Evolutionary conservation across 2,888 invertebrate species (phyloP).

Genomic region (Dryomyza anilis): DNA sequence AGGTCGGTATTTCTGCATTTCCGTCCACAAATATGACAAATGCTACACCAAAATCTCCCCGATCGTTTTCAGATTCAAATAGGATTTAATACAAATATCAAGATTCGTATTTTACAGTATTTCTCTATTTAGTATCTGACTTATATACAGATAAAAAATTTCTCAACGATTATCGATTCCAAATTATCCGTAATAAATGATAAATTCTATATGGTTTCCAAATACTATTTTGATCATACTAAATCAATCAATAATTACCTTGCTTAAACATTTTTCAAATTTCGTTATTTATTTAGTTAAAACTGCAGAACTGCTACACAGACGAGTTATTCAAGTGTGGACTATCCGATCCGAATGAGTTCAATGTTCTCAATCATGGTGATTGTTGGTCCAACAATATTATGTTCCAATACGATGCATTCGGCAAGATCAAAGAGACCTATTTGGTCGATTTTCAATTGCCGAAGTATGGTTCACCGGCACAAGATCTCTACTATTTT

Average conservation of each 20-base stretch:
- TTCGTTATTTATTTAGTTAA: slow-evolving; percentile 27
- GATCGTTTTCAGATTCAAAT: too few species aligned
- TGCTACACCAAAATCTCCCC: too few species aligned
- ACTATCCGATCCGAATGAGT: slow-evolving; percentile 43
- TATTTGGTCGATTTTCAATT: slow-evolving; percentile 49
- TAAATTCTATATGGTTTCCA: slow-evolving; percentile 41
- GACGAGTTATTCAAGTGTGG: slow-evolving; percentile 24
- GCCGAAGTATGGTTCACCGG: slow-evolving; percentile 41
- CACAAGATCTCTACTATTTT: slow-evolving; percentile 40
- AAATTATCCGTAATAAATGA: slow-evolving; percentile 42
- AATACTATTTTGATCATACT: not conserved
- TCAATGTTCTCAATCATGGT: slow-evolving; percentile 55
- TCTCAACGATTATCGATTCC: too few species aligned
- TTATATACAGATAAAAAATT: too few species aligned
- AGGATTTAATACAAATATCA: too few species aligned
- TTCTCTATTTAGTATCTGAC: too few species aligned
- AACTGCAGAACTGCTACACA: slow-evolving; percentile 29
- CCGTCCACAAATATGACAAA: too few species aligned
- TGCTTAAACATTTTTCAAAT: not conserved
- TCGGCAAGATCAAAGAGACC: slow-evolving; percentile 41
- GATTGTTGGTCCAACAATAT: slow-evolving; percentile 55
- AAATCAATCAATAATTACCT: not conserved
- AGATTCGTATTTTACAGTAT: too few species aligned
- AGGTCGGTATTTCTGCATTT: too few species aligned
- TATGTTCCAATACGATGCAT: slow-evolving; percentile 45